phyloP scores from a whole-genome alignment of 2,888 invertebrate genomes.

The Eupithecia abbreviata region DNA sequence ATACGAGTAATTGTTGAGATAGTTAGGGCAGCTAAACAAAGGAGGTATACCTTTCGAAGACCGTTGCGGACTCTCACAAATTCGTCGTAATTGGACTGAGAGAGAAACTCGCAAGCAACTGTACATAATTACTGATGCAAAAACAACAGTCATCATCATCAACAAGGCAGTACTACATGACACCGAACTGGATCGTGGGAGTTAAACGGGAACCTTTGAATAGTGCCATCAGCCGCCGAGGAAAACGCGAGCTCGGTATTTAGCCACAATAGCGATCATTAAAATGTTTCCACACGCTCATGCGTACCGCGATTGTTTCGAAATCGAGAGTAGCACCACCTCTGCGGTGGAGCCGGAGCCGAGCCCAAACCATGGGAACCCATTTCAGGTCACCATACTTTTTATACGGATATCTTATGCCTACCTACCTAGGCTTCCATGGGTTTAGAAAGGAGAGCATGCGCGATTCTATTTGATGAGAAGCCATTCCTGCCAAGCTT shows the following conservation, averaged over 20 bases:
- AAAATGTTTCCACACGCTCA: conserved; percentile 75
- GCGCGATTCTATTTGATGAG: conserved; percentile 3
- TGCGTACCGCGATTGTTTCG: conserved; percentile 77
- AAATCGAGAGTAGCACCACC: conserved; percentile 72
- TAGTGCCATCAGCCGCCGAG: conserved; percentile 67
- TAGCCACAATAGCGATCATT: conserved; percentile 75
- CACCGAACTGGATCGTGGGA: conserved; percentile 80
- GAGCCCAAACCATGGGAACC: conserved; percentile 51
- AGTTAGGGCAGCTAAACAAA: conserved; percentile 73
- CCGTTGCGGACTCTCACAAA: conserved; percentile 70
- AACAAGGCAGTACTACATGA: conserved; percentile 76
- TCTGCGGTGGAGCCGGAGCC: conserved; percentile 45
- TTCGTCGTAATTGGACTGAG: conserved; percentile 74
- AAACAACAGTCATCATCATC: conserved; percentile 77
- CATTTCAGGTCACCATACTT: conserved; percentile 33
- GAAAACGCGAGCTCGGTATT: conserved; percentile 70
- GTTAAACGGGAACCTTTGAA: conserved; percentile 77
- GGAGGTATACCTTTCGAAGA: conserved; percentile 66
- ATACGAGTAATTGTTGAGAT: conserved; percentile 58
- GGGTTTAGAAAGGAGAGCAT: conserved; percentile 24
- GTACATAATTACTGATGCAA: conserved; percentile 81
- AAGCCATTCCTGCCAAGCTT: conserved; percentile 12
- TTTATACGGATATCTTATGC: conserved; percentile 24
- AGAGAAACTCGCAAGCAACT: conserved; percentile 73
- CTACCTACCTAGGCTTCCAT: conserved; percentile 18